A percentile compares a stretch with the other conserved stretches of the same genome.
Conservation (phyloP, 2,113 vertebrate genomes). For the Aptenodytes forsteri region DNA sequence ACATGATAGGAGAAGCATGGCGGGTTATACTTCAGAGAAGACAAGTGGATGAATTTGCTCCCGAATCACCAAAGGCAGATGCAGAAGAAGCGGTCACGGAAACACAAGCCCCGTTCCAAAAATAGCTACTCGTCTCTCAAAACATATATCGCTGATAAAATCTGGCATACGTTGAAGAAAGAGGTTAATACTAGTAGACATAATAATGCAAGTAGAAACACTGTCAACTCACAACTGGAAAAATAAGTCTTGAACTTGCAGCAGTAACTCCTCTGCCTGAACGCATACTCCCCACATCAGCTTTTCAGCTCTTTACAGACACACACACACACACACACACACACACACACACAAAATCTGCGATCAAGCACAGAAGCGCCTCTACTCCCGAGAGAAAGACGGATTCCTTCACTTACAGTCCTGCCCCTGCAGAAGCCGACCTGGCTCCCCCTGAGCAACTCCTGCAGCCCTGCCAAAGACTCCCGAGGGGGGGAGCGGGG, state of each 20-base stretch:
- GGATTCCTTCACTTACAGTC: background rate
- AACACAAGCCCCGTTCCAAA: background rate
- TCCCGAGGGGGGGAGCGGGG: accelerated
- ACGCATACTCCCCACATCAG: background rate
- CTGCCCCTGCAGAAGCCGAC: background rate
- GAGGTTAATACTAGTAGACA: background rate
- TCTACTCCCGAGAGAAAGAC: background rate
- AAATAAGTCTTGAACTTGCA: background rate
- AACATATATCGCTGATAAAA: background rate
- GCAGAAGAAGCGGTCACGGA: background rate
- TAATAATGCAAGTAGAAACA: background rate
- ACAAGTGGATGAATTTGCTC: background rate
- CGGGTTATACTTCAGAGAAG: background rate
- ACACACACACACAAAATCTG: too few relatives aligned
- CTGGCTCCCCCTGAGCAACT: accelerated
- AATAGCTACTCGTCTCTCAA: background rate
- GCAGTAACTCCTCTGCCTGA: background rate
- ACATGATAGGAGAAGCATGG: background rate
- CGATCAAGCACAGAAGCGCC: background rate
- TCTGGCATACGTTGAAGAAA: background rate
- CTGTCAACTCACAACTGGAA: background rate
- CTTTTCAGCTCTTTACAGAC: background rate
- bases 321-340: background rate
- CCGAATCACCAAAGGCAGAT: background rate
- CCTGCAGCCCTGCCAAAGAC: background rate